Evolutionary conservation across 2,113 vertebrate genomes (phyloP).

Genomic region (Lamprotornis superbus): DNA sequence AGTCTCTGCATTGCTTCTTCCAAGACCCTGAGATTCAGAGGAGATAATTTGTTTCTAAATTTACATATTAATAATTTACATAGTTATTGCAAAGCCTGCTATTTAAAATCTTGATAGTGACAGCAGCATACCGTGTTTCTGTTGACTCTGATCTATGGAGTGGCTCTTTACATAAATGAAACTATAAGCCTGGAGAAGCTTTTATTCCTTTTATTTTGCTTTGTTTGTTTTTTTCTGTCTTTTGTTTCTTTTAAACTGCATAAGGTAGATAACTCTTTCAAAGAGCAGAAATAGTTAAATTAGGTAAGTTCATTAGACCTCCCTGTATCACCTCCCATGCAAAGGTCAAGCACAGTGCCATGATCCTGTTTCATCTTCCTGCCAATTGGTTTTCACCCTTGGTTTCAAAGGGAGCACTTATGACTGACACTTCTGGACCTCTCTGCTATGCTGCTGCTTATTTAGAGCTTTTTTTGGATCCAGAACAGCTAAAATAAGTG

Average conservation of each 20-base stretch:
- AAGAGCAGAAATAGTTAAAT: conserved; percentile 65
- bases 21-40: conserved; percentile 33
- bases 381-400: conserved; percentile 66
- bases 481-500: conserved; percentile 52
- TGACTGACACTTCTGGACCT: conserved; percentile 67
- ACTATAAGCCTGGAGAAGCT: neutral
- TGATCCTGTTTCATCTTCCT: conserved; percentile 71
- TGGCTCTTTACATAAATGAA: conserved; percentile 1
- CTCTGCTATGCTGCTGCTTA: conserved; percentile 69
- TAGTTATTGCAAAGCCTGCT: conserved; percentile 59
- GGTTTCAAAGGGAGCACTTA: conserved; percentile 72
- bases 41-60: conserved; percentile 54
- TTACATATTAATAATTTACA: conserved; percentile 68
- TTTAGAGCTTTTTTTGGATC: conserved; percentile 65
- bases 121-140: neutral
- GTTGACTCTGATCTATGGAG: conserved; percentile 36
- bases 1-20: neutral
- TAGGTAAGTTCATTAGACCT: conserved; percentile 58
- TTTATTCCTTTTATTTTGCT: neutral
- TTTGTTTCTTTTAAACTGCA: neutral
- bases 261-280: neutral
- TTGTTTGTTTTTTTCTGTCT: neutral
- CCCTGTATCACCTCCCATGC: conserved; percentile 18
- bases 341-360: conserved; percentile 68
- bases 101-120: conserved; percentile 59